phyloP scores from a whole-genome alignment of 2,113 vertebrate genomes.

The Tachysurus fulvidraco region DNA sequence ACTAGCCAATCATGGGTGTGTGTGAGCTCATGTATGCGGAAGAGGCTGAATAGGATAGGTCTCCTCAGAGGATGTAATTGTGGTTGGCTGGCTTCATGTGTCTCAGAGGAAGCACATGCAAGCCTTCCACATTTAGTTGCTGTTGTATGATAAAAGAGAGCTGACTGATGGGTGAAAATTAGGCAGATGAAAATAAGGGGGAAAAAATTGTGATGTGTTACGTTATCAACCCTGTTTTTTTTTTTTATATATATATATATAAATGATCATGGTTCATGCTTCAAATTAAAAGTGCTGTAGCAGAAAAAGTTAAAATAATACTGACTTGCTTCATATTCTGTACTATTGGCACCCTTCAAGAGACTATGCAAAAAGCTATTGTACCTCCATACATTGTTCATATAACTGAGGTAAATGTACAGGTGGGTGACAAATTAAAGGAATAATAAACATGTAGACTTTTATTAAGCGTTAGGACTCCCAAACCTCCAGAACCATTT shows the following conservation, averaged over 20 bases:
- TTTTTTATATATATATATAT: too few species aligned
- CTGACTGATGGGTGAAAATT: background rate
- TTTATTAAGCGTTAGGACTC: background rate
- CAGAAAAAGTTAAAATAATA: background rate
- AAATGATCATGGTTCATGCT: background rate
- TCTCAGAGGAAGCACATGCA: background rate
- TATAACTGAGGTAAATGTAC: background rate
- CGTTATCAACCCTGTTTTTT: background rate
- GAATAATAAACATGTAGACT: background rate
- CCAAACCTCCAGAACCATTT: background rate
- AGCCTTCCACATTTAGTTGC: background rate
- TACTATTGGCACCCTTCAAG: background rate
- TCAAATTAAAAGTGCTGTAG: background rate
- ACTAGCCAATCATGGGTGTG: background rate
- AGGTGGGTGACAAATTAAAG: constrained; percentile 21
- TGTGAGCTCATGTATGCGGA: constrained; percentile 5
- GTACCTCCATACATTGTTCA: background rate
- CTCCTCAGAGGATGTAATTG: background rate
- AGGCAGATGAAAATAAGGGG: background rate
- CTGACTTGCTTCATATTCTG: background rate
- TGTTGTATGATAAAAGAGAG: background rate
- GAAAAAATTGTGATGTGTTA: background rate
- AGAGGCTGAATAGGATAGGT: background rate
- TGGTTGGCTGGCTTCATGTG: background rate
- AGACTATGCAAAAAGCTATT: background rate